These are phyloP conservation scores for Cancer borealis DNA, from an alignment of 2,888 invertebrate species.

Conservation along the genomic window DNA sequence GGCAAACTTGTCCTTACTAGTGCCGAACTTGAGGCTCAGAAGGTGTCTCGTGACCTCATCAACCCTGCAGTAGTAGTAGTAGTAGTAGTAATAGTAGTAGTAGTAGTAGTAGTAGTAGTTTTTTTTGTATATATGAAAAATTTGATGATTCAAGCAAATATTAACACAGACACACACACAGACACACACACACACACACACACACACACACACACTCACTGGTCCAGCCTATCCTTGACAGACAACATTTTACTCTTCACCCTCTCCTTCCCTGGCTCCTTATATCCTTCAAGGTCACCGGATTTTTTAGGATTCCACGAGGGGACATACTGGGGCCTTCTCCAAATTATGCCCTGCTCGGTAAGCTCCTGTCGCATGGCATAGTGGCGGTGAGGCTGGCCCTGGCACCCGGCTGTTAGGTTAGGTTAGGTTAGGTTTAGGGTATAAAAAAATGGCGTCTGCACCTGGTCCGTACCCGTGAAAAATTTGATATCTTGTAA, in stretches of 20 bases:
- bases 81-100: neutral
- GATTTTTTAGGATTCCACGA: slow-evolving; percentile 67
- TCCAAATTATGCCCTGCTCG: slow-evolving; percentile 70
- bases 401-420: neutral
- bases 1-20: neutral
- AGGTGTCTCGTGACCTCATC: slow-evolving; percentile 57
- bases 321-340: slow-evolving; percentile 59
- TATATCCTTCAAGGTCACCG: slow-evolving; percentile 62
- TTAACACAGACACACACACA: neutral
- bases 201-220: slow-evolving; percentile 50
- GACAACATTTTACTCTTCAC: neutral
- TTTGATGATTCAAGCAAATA: neutral
- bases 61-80: slow-evolving; percentile 43
- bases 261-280: neutral
- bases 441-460: neutral
- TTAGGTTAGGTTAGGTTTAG: neutral
- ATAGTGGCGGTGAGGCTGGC: neutral
- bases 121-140: no score
- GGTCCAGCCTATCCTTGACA: slow-evolving; percentile 13
- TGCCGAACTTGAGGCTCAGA: slow-evolving; percentile 58
- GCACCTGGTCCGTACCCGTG: no score
- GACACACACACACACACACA: no score
- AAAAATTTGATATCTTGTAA: no score
- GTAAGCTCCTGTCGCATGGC: slow-evolving; percentile 72
- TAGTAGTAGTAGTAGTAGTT: accelerated